A percentile compares a stretch with the other conserved stretches of the same genome.
Evolutionary conservation across 2,888 invertebrate species (phyloP).

Genomic region (Heliconius ismenius): DNA sequence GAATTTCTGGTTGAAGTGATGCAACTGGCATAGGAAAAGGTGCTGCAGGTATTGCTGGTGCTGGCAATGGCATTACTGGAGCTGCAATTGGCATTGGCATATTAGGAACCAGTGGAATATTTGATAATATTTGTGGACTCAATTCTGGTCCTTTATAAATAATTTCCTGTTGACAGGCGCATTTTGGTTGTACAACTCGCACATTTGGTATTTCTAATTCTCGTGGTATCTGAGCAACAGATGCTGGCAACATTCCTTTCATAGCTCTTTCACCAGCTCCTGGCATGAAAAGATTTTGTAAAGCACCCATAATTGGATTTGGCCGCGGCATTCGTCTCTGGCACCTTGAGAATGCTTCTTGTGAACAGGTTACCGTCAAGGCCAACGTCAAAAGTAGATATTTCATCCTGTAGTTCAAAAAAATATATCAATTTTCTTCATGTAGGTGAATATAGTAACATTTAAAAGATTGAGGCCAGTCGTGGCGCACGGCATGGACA

Average conservation of each 20-base stretch:
- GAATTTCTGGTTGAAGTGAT: neutral
- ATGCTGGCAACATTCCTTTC: slow-evolving; percentile 43
- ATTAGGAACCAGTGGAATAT: slow-evolving; percentile 30
- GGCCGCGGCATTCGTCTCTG: slow-evolving; percentile 31
- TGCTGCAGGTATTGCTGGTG: slow-evolving; percentile 6
- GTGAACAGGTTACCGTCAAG: slow-evolving; percentile 21
- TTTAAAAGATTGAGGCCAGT: no score
- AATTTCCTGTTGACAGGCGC: slow-evolving; percentile 28
- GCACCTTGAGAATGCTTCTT: slow-evolving; percentile 35
- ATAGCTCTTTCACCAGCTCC: slow-evolving; percentile 49
- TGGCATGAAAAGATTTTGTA: slow-evolving; percentile 54
- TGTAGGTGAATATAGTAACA: no score
- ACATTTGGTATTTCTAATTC: slow-evolving; percentile 27
- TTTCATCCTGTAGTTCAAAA: slow-evolving; percentile 30
- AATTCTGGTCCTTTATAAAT: slow-evolving; percentile 22
- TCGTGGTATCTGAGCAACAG: slow-evolving; percentile 19
- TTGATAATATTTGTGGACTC: slow-evolving; percentile 23
- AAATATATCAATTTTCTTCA: neutral
- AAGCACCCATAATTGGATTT: slow-evolving; percentile 41
- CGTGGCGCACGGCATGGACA: no score
- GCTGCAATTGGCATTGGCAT: slow-evolving; percentile 17
- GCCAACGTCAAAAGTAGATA: slow-evolving; percentile 33
- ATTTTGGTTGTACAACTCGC: slow-evolving; percentile 28
- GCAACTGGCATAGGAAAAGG: slow-evolving; percentile 16
- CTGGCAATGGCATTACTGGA: slow-evolving; percentile 13